Evolutionary conservation across 1,140 invertebrate species (phyloP).

Genomic region (Scaptomyza graminum): DNA sequence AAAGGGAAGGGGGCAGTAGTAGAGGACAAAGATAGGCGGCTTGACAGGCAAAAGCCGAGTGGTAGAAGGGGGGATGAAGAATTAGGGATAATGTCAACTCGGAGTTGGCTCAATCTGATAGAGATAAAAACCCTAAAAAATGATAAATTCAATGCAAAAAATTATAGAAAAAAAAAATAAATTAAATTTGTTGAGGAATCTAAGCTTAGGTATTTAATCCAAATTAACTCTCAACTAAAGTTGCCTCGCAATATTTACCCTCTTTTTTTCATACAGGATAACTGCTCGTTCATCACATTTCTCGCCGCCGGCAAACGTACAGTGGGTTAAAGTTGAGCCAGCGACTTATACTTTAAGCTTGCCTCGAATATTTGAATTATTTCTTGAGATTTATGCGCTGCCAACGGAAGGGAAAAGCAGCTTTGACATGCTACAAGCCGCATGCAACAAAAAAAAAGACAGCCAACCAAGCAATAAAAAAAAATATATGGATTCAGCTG

Average conservation of each 20-base stretch:
- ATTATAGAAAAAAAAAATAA: background rate
- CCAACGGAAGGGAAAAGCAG: background rate
- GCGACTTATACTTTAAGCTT: constrained; percentile 38
- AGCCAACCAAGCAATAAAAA: constrained; percentile 2
- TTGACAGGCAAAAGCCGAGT: constrained; percentile 25
- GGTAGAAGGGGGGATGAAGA: background rate
- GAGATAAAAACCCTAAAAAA: constrained; percentile 15
- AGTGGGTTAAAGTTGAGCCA: constrained; percentile 47
- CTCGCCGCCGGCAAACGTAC: constrained; percentile 4
- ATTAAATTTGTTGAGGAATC: too few species aligned
- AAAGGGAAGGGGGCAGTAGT: background rate
- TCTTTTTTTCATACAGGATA: background rate
- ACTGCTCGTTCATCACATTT: background rate
- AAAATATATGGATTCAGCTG: constrained; percentile 5
- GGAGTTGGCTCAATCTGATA: constrained; percentile 36
- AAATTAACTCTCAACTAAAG: too few species aligned
- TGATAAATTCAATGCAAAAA: background rate
- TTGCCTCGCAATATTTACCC: too few species aligned
- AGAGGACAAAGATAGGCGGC: constrained; percentile 6
- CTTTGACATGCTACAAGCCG: constrained; percentile 14
- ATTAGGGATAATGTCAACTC: constrained; percentile 38
- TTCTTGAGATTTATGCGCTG: constrained; percentile 39
- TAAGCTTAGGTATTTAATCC: too few species aligned
- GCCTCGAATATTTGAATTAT: constrained; percentile 47
- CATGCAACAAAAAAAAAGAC: constrained; percentile 12